Percentiles rank a stretch among this genome's conserved stretches.
Conservation (phyloP, 2,113 vertebrate species). For the Pagrus major region DNA sequence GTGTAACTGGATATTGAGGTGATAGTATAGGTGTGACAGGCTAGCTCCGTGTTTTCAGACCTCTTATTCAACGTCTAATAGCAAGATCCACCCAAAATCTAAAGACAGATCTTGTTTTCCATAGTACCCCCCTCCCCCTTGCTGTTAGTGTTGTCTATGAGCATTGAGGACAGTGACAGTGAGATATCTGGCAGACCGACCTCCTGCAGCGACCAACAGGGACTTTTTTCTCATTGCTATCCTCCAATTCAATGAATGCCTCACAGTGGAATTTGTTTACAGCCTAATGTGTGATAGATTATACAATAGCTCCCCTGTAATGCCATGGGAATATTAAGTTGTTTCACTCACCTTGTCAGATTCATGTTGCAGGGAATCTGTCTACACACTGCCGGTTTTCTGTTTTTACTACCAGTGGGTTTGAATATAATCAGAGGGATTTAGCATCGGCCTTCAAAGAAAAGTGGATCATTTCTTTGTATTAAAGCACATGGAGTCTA, state of each 20-base stretch:
- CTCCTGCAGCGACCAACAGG: constrained; percentile 27
- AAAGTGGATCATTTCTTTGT: constrained; percentile 28
- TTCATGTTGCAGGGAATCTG: constrained; percentile 11
- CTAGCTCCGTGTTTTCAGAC: constrained; percentile 14
- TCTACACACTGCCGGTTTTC: neutral
- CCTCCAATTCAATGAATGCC: constrained; percentile 16
- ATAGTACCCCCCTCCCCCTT: neutral
- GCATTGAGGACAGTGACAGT: neutral
- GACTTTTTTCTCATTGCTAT: constrained; percentile 39
- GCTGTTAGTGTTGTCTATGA: neutral
- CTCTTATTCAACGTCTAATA: neutral
- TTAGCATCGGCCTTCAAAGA: constrained; percentile 3
- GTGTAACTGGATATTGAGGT: constrained; percentile 17
- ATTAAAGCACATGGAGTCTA: constrained; percentile 7
- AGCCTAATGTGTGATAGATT: constrained; percentile 43
- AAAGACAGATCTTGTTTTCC: constrained; percentile 10
- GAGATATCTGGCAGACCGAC: constrained; percentile 33
- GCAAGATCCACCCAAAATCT: constrained; percentile 4
- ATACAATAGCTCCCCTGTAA: constrained; percentile 37
- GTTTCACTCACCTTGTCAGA: constrained; percentile 42
- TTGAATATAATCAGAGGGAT: constrained; percentile 26
- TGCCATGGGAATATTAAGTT: constrained; percentile 50
- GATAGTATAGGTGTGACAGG: neutral
- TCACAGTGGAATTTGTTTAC: constrained; percentile 46
- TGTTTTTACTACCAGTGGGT: constrained; percentile 8